Evolutionary conservation across 2,888 invertebrate species (phyloP), one percentile per base, ranked within the genome.

Genomic region (Trissolcus brochymenae): DNA sequence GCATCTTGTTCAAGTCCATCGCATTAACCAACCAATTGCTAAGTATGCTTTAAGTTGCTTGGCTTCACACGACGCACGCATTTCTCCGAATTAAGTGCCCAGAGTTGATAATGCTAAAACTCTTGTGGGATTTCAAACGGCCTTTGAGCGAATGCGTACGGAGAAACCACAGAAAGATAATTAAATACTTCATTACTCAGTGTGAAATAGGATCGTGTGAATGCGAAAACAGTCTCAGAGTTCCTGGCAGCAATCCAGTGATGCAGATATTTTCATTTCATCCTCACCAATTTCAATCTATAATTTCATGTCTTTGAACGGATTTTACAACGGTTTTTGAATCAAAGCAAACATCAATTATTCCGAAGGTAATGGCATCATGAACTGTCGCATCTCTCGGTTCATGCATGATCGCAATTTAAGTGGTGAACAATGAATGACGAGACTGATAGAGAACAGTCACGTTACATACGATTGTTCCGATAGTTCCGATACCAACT

Each of bases 391-490:
- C 35, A 29, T 77, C 73, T 73, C 73, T 50, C n/a, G 4, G 54
- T 72, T 78, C 65, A 74, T 74, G 70, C 73, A 68, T 66, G 77
- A 70, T 73, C 73, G 66, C 53, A 59, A 62, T 77, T 77, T 66
- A 67, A 67, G 64, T 54, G 55, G 53, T 29, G 50, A 64, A 62
- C 64, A 65, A 73, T 73, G 77, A 77, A 43, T 73, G 53, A 46
- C 49, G 46, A 60, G 62, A 73, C 68, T 73, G 77, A 70, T 78
- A 78, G 70, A 68, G 73, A 72, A 66, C 56, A 73, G 64, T 64
- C 64, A 73, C 72, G 67, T 70, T 73, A 68, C 61, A 60, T 70
- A 65, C 64, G 67, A 73, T 73, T 73, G 77, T 76, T 67, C 71
- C 17, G 76, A 72, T 76, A 67, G 67, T 50, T 19, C 49, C 62